phyloP scores from a whole-genome alignment of 1,140 invertebrate species.

The Wasmannia auropunctata region DNA sequence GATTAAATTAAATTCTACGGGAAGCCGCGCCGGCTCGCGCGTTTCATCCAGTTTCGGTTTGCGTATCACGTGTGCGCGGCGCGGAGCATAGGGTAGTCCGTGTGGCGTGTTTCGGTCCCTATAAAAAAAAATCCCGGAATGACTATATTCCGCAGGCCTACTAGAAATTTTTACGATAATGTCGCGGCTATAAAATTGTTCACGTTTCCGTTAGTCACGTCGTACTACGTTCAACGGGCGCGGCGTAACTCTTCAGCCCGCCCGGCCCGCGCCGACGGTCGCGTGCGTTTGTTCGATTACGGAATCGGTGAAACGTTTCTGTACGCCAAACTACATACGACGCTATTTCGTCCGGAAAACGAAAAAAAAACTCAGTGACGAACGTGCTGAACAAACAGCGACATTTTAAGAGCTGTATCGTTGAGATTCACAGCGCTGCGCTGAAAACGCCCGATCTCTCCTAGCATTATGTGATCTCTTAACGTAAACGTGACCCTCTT shows the following conservation, averaged over 20 bases:
- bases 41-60: constrained; percentile 55
- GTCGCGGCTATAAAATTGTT: constrained; percentile 51
- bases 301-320: neutral
- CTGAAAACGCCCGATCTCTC: constrained; percentile 4
- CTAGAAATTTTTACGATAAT: constrained; percentile 64
- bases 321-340: neutral
- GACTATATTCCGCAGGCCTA: constrained; percentile 50
- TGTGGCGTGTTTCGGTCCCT: constrained; percentile 12
- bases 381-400: neutral
- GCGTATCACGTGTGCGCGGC: neutral
- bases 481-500: constrained; percentile 34
- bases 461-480: constrained; percentile 1
- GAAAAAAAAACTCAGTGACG: neutral
- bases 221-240: constrained; percentile 12
- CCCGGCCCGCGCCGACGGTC: too few relatives aligned
- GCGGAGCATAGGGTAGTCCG: neutral
- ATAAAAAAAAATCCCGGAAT: constrained; percentile 51
- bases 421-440: constrained; percentile 8
- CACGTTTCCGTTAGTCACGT: constrained; percentile 39
- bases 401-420: constrained; percentile 2
- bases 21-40: neutral
- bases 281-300: neutral
- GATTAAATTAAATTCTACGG: constrained; percentile 71
- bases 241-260: neutral
- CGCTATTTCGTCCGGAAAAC: neutral